Base-by-base conservation (phyloP, 2,113 vertebrate species). In the Gymnocephalus cernua region DNA sequence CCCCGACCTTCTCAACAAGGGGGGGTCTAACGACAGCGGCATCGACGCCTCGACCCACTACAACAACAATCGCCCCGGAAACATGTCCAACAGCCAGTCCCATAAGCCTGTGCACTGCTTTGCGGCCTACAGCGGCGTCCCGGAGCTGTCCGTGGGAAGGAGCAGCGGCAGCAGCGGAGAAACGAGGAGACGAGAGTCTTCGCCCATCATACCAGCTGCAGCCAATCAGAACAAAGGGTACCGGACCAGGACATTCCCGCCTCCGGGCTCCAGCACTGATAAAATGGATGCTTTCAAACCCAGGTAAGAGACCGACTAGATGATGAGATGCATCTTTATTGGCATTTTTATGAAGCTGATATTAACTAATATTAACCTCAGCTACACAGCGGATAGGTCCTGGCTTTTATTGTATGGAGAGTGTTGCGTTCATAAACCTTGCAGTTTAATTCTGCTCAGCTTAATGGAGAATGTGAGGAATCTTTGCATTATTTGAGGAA, bases 21-120 rank as follows among this genome's bases (percentile, higher is more conserved):
- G 96, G 0, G 96, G 96, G 8, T 97, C 97, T 58, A 97, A 95
- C 0, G 97, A 98, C 93, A 98, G 97, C 0, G 96, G 97, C 87
- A 97, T 98, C 0, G 97, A 98, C 25, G 95, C 96, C 45, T 93
- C 96, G 6, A 87, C 94, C 1, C 92, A 96, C 68, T 96, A 95
- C 86, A 91, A 92, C 71, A 91, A 95, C 77, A 85, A 84, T 48
- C 95, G 95, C 25, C 92, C 91, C 77, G 88, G 87, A 5, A 86
- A 90, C 88, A 93, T 95, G 69, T 50, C 84, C 2, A 91, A 91
- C 12, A 93, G 87, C 51, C 50, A 89, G 3, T 32, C 93, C 0
- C 95, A 95, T 81, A 97, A 96, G 85, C 85, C 94, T 6, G 32
- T 94, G 19, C 95, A 94, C 78, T 70, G 74, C 61, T 93, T 94